Evolutionary conservation across 2,888 invertebrate species (phyloP).

Genomic region (Eubasilissa splendida): DNA sequence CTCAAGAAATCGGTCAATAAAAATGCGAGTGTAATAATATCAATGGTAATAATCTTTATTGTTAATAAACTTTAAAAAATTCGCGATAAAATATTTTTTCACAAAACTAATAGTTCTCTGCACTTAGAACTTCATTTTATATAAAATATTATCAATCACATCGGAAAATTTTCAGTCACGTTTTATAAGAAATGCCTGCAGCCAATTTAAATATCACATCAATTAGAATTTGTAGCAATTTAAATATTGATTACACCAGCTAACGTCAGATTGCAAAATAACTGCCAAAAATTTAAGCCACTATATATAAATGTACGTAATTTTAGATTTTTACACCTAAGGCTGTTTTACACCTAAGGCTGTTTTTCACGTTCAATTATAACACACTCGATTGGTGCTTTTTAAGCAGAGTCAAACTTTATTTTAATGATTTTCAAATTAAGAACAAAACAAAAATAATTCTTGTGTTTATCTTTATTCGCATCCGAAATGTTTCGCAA

Average conservation of each 20-base stretch:
- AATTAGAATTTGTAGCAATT: conserved; percentile 11
- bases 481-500: neutral
- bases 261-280: conserved; percentile 52
- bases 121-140: conserved; percentile 22
- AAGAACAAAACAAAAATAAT: neutral
- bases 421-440: neutral
- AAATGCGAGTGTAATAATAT: conserved; percentile 8
- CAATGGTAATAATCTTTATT: conserved; percentile 5
- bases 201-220: conserved; percentile 3
- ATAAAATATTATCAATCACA: conserved; percentile 5
- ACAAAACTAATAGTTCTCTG: conserved; percentile 21
- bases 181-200: conserved; percentile 6
- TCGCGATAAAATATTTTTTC: conserved; percentile 26
- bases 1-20: too few relatives aligned
- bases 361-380: conserved; percentile 31
- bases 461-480: neutral
- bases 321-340: conserved; percentile 28
- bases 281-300: conserved; percentile 51
- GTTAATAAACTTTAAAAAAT: conserved; percentile 1
- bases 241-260: conserved; percentile 47
- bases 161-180: conserved; percentile 3
- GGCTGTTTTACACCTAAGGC: conserved; percentile 34
- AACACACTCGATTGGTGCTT: conserved; percentile 26
- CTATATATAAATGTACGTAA: conserved; percentile 12
- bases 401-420: neutral